Evolutionary conservation across 1,140 invertebrate species (phyloP).

Genomic region (Ganaspis sp.): DNA sequence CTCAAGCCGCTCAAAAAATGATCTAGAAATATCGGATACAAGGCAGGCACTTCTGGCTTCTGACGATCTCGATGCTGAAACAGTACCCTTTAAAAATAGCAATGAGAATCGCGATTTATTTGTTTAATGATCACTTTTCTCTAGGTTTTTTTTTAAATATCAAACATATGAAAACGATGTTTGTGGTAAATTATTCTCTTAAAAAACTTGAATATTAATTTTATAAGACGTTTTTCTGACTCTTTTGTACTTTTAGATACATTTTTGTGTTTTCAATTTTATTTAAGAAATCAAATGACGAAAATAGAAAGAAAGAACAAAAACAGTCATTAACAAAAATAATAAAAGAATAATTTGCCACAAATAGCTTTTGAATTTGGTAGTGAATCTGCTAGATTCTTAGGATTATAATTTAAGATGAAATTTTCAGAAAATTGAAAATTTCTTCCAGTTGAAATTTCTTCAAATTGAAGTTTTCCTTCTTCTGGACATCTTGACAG

Average conservation of each 20-base stretch:
- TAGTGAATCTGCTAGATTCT: neutral
- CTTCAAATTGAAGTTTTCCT: constrained; percentile 9
- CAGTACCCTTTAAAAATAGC: constrained; percentile 56
- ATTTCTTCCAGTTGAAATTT: neutral
- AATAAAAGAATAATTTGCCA: constrained; percentile 5
- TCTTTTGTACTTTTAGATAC: no score
- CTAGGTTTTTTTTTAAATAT: constrained; percentile 59
- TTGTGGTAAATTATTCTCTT: constrained; percentile 59
- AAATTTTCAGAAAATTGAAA: neutral
- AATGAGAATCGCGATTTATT: constrained; percentile 58
- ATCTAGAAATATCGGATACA: constrained; percentile 62
- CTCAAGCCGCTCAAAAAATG: constrained; percentile 57
- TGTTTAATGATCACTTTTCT: constrained; percentile 66
- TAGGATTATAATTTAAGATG: neutral
- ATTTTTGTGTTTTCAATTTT: no score
- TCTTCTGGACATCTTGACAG: neutral
- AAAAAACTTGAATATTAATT: neutral
- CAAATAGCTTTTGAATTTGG: neutral
- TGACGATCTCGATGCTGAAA: constrained; percentile 59
- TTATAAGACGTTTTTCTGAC: no score
- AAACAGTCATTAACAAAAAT: no score
- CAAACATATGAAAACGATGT: constrained; percentile 56
- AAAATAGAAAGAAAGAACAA: no score
- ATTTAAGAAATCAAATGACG: no score
- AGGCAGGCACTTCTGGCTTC: constrained; percentile 56